A percentile compares a stretch with the other conserved stretches of the same genome.
Conservation (phyloP, 2,113 vertebrate genomes). For the Hyaena hyaena region DNA sequence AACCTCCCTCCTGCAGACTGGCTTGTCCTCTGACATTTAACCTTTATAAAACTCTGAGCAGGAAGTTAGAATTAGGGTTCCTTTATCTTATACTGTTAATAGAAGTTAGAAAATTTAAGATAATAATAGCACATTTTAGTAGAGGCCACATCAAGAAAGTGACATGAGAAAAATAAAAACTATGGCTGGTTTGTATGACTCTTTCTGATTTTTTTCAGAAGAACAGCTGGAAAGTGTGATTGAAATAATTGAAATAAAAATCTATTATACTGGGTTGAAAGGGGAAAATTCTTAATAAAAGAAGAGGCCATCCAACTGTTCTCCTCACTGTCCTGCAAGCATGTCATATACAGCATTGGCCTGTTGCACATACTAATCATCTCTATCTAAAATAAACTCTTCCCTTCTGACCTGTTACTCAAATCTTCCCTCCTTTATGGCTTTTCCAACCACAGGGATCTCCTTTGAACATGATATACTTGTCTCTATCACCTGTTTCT, state of each 20-base stretch:
- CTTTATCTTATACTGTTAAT: background rate
- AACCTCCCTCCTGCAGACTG: background rate
- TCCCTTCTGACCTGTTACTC: background rate
- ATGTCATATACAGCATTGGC: too few relatives aligned
- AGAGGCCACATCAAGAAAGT: background rate
- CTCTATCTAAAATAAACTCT: background rate
- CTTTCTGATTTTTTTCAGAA: background rate
- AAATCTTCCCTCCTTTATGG: background rate
- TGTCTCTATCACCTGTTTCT: background rate
- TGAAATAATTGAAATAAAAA: background rate
- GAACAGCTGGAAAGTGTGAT: background rate
- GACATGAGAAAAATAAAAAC: background rate
- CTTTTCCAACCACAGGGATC: background rate
- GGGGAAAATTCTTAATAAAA: background rate
- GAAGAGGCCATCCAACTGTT: background rate
- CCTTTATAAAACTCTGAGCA: background rate
- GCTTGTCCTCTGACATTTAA: background rate
- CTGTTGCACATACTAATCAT: background rate
- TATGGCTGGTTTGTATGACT: background rate
- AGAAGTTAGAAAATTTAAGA: background rate
- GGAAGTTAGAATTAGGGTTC: background rate
- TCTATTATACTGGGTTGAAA: background rate
- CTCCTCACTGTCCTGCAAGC: background rate
- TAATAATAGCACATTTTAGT: background rate
- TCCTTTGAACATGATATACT: background rate